Evolutionary conservation across 2,797 vertebrate genomes (phyloP).

Genomic region (Brachyrhaphis roseni): DNA sequence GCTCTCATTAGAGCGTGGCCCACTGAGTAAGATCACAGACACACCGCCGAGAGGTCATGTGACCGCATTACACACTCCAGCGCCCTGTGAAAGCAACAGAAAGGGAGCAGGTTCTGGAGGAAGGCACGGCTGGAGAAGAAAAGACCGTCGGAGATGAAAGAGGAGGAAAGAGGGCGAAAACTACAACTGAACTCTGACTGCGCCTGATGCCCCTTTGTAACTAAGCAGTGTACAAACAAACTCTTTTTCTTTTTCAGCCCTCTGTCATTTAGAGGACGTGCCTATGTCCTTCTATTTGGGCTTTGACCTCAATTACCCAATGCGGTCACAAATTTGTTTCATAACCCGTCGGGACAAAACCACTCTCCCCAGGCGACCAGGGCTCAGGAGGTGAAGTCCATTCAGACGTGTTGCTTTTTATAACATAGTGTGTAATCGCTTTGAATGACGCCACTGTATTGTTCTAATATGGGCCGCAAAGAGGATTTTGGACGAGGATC

Average conservation of each 20-base stretch:
- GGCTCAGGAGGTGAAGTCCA: constrained; percentile 33
- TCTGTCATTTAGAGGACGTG: constrained; percentile 45
- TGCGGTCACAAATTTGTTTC: constrained; percentile 56
- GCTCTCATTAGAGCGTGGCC: constrained; percentile 77
- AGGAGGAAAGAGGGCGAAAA: constrained; percentile 39
- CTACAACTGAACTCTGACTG: constrained; percentile 47
- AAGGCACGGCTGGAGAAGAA: constrained; percentile 22
- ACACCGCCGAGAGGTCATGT: constrained; percentile 78
- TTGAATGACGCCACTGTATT: constrained; percentile 30
- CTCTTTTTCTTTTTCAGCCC: constrained; percentile 25
- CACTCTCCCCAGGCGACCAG: not conserved
- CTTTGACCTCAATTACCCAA: constrained; percentile 58
- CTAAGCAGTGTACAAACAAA: constrained; percentile 68
- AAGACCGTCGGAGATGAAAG: constrained; percentile 32
- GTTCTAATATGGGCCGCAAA: constrained; percentile 40
- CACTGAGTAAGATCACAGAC: constrained; percentile 81
- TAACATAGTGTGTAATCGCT: constrained; percentile 33
- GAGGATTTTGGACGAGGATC: constrained; percentile 34
- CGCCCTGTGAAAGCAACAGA: constrained; percentile 64
- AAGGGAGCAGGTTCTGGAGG: constrained; percentile 26
- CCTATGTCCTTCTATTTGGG: constrained; percentile 44
- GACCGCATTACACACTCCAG: constrained; percentile 78
- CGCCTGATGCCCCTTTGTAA: constrained; percentile 56
- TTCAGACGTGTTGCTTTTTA: constrained; percentile 22
- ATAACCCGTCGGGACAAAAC: constrained; percentile 46